Percentiles rank a stretch among this genome's conserved stretches.
phyloP scores from a whole-genome alignment of 2,888 invertebrate species.

The Drosophila silvestris region DNA sequence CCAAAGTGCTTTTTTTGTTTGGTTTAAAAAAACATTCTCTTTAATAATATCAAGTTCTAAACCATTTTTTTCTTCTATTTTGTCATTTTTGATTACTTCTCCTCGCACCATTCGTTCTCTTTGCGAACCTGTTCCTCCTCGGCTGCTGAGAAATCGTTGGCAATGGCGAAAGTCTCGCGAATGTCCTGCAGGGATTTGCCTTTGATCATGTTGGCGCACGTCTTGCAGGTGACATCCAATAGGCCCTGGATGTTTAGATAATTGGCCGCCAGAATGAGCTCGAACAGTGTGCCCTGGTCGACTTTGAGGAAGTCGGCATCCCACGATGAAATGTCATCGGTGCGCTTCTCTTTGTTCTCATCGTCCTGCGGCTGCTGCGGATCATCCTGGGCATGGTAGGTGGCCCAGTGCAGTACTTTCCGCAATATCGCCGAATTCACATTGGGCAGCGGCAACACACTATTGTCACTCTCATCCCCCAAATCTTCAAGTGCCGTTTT shows the following conservation, averaged over 20 bases:
- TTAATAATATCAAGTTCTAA: not conserved
- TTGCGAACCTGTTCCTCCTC: slow-evolving; percentile 99
- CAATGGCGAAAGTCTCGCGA: slow-evolving; percentile 98
- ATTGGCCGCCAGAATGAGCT: slow-evolving; percentile 98
- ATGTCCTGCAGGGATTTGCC: slow-evolving; percentile 99
- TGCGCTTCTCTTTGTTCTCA: slow-evolving; percentile 98
- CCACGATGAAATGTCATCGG: slow-evolving; percentile 99
- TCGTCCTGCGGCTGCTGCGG: slow-evolving; percentile 98
- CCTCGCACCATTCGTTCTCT: slow-evolving; percentile 93
- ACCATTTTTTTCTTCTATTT: not conserved
- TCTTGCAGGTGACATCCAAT: slow-evolving; percentile 98
- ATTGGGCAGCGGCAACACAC: slow-evolving; percentile 97
- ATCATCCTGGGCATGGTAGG: slow-evolving; percentile 95
- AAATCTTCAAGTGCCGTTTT: slow-evolving; percentile 99
- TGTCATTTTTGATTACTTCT: slow-evolving; percentile 63
- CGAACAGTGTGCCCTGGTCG: slow-evolving; percentile 98
- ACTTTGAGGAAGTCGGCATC: slow-evolving; percentile 99
- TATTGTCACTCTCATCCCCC: slow-evolving; percentile 95
- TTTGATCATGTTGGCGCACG: slow-evolving; percentile 99
- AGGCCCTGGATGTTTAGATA: slow-evolving; percentile 98
- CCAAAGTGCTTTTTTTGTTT: not conserved
- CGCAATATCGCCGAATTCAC: slow-evolving; percentile 98
- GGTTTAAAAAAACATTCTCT: not conserved
- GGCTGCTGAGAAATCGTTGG: slow-evolving; percentile 97
- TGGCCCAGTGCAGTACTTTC: slow-evolving; percentile 97